Percentiles rank a stretch among this genome's conserved stretches.
phyloP scores from a whole-genome alignment of 2,113 vertebrate genomes.

The Turnix velox region DNA sequence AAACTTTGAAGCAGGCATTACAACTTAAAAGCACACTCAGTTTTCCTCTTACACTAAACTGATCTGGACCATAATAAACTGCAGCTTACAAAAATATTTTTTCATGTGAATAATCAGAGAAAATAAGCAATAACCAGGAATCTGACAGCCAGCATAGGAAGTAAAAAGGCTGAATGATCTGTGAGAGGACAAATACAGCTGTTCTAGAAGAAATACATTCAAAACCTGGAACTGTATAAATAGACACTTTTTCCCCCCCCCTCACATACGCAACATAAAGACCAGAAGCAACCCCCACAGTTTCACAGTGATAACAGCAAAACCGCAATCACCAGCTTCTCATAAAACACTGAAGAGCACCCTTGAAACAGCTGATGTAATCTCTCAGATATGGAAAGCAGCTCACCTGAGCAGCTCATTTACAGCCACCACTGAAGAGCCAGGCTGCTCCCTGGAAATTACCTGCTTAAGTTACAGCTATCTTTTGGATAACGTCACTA shows the following conservation, averaged over 20 bases:
- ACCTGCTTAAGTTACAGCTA: background rate
- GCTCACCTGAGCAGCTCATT: background rate
- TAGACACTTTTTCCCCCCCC: accelerated
- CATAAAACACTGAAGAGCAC: background rate
- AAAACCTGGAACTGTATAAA: background rate
- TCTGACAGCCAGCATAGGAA: background rate
- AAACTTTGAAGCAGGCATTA: background rate
- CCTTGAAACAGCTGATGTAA: background rate
- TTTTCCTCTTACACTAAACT: background rate
- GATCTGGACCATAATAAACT: background rate
- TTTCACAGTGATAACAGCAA: background rate
- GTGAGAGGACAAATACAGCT: background rate
- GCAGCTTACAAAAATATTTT: background rate
- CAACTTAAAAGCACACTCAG: background rate
- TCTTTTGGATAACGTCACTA: background rate
- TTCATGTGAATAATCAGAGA: background rate
- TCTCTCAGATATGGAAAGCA: accelerated
- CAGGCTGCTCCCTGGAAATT: background rate
- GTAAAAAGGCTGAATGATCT: background rate
- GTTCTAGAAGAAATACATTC: background rate
- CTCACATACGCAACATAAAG: background rate
- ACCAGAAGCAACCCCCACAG: background rate
- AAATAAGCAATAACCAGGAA: background rate
- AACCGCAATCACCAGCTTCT: background rate
- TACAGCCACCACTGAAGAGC: background rate